Conservation (phyloP, 2,113 vertebrate genomes). For the Microcebus griseorufus region DNA sequence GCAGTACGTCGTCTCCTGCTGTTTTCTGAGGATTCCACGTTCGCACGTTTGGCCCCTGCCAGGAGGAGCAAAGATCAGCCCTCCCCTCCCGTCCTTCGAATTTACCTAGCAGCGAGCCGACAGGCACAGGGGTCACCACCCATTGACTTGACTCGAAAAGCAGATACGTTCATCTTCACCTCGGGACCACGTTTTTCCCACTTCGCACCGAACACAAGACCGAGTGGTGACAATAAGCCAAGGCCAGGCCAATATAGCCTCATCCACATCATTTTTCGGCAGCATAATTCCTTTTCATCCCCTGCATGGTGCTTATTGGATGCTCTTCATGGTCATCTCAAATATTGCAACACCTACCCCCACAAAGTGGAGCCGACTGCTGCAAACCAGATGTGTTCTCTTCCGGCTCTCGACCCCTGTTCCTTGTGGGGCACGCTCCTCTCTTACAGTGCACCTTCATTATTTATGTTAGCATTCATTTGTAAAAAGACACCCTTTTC, state of each 20-base stretch:
- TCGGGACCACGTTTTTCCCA: background rate
- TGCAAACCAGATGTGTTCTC: background rate
- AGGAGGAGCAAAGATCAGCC: background rate
- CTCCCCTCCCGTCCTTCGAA: background rate
- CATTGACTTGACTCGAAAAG: background rate
- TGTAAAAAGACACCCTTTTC: background rate
- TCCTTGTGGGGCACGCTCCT: background rate
- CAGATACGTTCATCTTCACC: background rate
- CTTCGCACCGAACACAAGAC: background rate
- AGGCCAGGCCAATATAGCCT: background rate
- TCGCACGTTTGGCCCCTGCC: background rate
- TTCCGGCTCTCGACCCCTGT: background rate
- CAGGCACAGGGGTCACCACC: background rate
- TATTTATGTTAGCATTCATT: background rate
- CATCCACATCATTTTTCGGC: background rate
- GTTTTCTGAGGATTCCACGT: background rate
- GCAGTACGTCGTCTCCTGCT: background rate
- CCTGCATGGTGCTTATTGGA: fast-evolving
- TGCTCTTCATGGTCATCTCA: background rate
- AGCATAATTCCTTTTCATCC: background rate
- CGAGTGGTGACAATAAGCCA: background rate
- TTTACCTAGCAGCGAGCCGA: background rate
- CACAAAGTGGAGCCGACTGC: background rate
- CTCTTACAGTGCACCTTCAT: background rate
- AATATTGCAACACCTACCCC: background rate